Evolutionary conservation across 2,797 vertebrate genomes (phyloP).

Genomic region (Erpetoichthys calabaricus): DNA sequence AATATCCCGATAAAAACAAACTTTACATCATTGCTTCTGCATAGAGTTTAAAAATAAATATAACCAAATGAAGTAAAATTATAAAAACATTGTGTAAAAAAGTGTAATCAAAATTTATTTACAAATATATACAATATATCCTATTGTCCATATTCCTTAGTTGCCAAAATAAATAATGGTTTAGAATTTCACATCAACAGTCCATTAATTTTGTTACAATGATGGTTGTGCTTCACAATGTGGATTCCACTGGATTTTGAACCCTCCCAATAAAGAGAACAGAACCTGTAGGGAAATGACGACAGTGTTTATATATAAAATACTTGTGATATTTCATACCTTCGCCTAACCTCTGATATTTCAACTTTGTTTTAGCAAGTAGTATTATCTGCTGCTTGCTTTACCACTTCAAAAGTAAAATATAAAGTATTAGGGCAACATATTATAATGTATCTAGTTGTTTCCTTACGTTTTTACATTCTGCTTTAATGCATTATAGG

Average conservation of each 20-base stretch:
- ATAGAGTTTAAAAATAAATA: too few species aligned
- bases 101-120: conserved; percentile 53
- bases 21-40: too few species aligned
- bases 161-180: conserved; percentile 38
- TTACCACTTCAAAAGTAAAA: too few species aligned
- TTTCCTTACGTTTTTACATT: too few species aligned
- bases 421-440: too few species aligned
- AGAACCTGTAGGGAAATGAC: conserved; percentile 45
- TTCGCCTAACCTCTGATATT: too few species aligned
- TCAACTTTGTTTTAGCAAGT: too few species aligned
- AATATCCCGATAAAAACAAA: too few species aligned
- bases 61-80: conserved; percentile 5
- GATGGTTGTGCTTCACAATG: conserved; percentile 10
- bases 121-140: conserved; percentile 48
- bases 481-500: too few species aligned
- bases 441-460: too few species aligned
- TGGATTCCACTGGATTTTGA: conserved; percentile 56
- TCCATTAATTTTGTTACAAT: neutral
- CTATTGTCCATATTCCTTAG: conserved; percentile 31
- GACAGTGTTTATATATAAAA: neutral
- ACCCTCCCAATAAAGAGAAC: conserved; percentile 75
- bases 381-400: too few species aligned
- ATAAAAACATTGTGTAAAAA: conserved; percentile 19
- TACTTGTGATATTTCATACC: too few species aligned
- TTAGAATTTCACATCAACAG: conserved; percentile 11